phyloP scores from a whole-genome alignment of 2,797 vertebrate species.

The Enteromius afrohamiltoni region DNA sequence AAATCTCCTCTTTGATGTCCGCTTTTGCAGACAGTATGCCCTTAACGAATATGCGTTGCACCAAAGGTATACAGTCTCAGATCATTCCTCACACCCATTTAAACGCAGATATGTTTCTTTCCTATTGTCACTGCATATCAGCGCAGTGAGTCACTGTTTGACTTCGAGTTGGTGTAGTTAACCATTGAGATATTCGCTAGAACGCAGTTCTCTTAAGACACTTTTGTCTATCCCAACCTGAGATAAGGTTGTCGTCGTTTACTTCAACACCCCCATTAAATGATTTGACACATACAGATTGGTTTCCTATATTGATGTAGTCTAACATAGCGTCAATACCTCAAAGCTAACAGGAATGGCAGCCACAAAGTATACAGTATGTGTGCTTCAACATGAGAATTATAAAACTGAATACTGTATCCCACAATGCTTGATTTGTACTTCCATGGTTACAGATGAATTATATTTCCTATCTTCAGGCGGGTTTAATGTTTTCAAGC shows the following conservation, averaged over 20 bases:
- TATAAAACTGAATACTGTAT: background rate
- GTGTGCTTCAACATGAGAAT: background rate
- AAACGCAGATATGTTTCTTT: slow-evolving; percentile 13
- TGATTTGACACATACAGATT: background rate
- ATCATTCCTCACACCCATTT: slow-evolving; percentile 15
- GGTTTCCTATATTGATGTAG: background rate
- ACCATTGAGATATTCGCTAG: background rate
- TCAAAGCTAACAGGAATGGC: background rate
- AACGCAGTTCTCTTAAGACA: background rate
- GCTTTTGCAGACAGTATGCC: slow-evolving; percentile 48
- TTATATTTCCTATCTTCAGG: slow-evolving; percentile 43
- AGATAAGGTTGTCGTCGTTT: background rate
- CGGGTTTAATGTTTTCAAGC: background rate
- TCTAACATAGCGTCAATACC: background rate
- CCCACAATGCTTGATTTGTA: background rate
- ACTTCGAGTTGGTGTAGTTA: slow-evolving; percentile 25
- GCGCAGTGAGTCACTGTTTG: slow-evolving; percentile 30
- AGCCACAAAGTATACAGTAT: background rate
- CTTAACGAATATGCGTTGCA: background rate
- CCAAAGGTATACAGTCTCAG: background rate
- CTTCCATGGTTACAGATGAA: slow-evolving; percentile 8
- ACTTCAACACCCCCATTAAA: background rate
- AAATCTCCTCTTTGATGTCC: slow-evolving; percentile 43
- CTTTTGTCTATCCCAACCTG: background rate
- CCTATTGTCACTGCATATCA: slow-evolving; percentile 9